Percentiles rank a stretch among this genome's conserved stretches.
phyloP scores from a whole-genome alignment of 2,797 vertebrate species.

The Octomys mimax region DNA sequence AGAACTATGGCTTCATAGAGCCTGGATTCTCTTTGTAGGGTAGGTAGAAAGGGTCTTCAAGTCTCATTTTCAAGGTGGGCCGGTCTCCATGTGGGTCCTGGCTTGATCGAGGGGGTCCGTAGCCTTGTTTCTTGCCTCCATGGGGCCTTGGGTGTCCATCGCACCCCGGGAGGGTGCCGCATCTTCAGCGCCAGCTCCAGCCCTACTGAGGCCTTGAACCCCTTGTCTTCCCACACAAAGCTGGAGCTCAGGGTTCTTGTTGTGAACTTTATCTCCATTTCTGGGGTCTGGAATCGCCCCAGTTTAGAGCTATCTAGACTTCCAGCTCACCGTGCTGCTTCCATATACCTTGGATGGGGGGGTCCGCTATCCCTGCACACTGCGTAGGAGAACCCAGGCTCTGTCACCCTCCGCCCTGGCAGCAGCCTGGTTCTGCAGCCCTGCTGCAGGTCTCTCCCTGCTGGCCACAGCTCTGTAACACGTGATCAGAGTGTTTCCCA shows the following conservation, averaged over 20 bases:
- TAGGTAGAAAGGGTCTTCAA: background rate
- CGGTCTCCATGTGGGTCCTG: background rate
- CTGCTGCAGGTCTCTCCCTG: rapidly evolving
- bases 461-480: background rate
- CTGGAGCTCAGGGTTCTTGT: background rate
- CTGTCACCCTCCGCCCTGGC: background rate
- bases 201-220: background rate
- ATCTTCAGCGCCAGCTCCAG: background rate
- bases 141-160: background rate
- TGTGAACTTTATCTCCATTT: background rate
- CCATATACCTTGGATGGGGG: background rate
- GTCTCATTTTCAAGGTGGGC: background rate
- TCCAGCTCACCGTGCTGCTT: rapidly evolving
- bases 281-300: background rate
- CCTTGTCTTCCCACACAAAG: background rate
- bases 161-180: background rate
- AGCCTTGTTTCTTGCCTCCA: background rate
- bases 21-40: too few species aligned
- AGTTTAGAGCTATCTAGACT: background rate
- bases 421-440: background rate
- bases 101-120: background rate
- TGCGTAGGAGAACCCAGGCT: rapidly evolving
- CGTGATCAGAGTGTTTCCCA: background rate
- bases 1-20: background rate
- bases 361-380: too few species aligned